Base-by-base conservation (phyloP, 2,888 invertebrate species). In the Oscheius sp. region DNA sequence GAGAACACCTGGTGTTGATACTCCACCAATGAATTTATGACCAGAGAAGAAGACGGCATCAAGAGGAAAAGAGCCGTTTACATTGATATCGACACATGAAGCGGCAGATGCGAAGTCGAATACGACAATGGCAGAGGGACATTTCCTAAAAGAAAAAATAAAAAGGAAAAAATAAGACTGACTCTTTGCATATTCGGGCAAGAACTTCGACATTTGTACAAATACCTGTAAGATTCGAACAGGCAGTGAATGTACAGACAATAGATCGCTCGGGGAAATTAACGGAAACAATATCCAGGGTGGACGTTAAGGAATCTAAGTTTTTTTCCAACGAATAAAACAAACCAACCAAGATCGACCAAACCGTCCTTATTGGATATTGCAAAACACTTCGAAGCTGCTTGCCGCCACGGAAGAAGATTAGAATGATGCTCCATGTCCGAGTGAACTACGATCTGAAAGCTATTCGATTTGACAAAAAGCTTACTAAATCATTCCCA, bases 31-130 rank as follows among this genome's bases (percentile, higher is more conserved):
- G 86, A 94, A 94, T 87, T 94, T 94, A 88, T 94, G 94, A 56
- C 92, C 91, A 62, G 93, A 92, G 86, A 94, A 92, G 87, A 93
- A 93, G 66, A 94, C 88, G 0, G 93, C 94, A 87, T 95, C 94
- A 86, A 94, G 94, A 87, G 91, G 91, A 81, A 91, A 90, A 12
- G 91, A 89, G 0, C 94, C 93, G 86, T 94, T 94, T 92, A 94
- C 93, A 81, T 93, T 92, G 67, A 94, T 90, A 20, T 90, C 89
- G 0, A 91, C 89, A 82, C 92, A 92, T 0, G 94, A 93, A 22
- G 90, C 91, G 3, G 93, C 92, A 2, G 93, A 89, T 6, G 93
- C 93, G 85, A 92, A 94, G 87, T 94, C 94, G 94, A 94, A 95
- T 84, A 94, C 30, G 26, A 59, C 44, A 14, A 59, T 8, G 5